Evolutionary conservation across 2,113 vertebrate genomes (phyloP).

Genomic region (Eubucco bourcierii): DNA sequence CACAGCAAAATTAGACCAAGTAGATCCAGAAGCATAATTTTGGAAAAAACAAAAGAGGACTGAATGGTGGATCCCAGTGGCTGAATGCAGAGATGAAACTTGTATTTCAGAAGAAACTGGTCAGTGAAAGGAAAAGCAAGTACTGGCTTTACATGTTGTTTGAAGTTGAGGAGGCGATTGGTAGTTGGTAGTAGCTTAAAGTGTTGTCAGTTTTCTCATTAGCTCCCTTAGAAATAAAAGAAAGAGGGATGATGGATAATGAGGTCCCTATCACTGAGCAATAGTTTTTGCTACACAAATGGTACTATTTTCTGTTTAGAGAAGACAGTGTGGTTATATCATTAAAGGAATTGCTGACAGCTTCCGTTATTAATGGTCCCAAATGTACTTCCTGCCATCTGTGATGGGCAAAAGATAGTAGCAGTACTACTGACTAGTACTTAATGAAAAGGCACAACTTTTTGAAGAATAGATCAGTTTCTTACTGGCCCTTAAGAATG

Average conservation of each 20-base stretch:
- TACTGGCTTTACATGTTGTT: not conserved
- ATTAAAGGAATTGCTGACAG: conserved; percentile 53
- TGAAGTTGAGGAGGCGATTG: not conserved
- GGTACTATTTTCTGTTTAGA: conserved; percentile 38
- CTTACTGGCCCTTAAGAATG: not conserved
- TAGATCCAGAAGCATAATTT: not conserved
- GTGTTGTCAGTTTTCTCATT: not conserved
- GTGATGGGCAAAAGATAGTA: not conserved
- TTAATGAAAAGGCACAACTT: not conserved
- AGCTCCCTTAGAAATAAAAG: conserved; percentile 15
- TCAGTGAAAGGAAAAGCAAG: not conserved
- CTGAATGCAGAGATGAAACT: not conserved
- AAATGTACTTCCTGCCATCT: conserved; percentile 43
- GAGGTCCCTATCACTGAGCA: conserved; percentile 35
- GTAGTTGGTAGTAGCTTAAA: not conserved
- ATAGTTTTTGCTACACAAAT: conserved; percentile 28
- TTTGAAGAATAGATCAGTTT: not conserved
- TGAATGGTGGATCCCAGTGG: not conserved
- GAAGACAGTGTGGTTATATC: not conserved
- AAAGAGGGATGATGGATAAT: conserved; percentile 30
- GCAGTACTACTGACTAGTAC: not conserved
- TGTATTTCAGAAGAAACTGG: not conserved
- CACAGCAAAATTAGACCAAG: not conserved
- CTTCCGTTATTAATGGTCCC: conserved; percentile 47
- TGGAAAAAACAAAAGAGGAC: not conserved